Base-by-base conservation (phyloP, 2,888 invertebrate species). In the Morpho deidamia region DNA sequence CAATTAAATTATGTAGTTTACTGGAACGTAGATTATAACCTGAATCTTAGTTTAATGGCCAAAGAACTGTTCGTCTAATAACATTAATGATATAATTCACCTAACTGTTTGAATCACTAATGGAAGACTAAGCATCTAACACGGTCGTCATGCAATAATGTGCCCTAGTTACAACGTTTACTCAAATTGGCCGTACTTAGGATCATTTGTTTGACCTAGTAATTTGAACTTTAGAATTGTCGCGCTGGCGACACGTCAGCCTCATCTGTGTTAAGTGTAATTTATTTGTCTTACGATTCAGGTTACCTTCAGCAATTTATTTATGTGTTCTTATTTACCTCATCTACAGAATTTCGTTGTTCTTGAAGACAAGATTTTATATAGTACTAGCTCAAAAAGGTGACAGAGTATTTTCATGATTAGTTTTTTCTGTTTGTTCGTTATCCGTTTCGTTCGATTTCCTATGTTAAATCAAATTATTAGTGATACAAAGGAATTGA, bases 81-180 rank as follows among this genome's bases (percentile, higher is more conserved):
- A 56, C 52, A 43, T 42, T 58, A 55, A 55, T 61, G 62, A 63
- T 63, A 62, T 60, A 61, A 60, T 61, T 59, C 54, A 42, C 56
- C 58, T 61, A 63, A 62, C 60, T 60, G 60, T 61, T 61, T 61
- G 58, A 60, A 60, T 60, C 61, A 59, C 44, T 57, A 45, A 59
- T 53, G 55, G 52, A 54, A 54, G 56, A 45, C 53, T 51, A 55
- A 50, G 59, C 65, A 64, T 70, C 69, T 68, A 64, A 63, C 64
- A 62, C 65, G 67, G 65, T 69, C 71, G 68, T 75, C 72, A 67
- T 72, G 66, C 64, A 71, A 71, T 80, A 77, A 78, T 76, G 73
- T 80, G 84, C 63, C 78, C 84, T 69, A 82, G 71, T 83, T 83
- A 66, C 74, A 77, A 78, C 81, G 81, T 85, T 83, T 77, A 79